phyloP scores from a whole-genome alignment of 2,797 vertebrate species.

The Lutjanus campechanus region DNA sequence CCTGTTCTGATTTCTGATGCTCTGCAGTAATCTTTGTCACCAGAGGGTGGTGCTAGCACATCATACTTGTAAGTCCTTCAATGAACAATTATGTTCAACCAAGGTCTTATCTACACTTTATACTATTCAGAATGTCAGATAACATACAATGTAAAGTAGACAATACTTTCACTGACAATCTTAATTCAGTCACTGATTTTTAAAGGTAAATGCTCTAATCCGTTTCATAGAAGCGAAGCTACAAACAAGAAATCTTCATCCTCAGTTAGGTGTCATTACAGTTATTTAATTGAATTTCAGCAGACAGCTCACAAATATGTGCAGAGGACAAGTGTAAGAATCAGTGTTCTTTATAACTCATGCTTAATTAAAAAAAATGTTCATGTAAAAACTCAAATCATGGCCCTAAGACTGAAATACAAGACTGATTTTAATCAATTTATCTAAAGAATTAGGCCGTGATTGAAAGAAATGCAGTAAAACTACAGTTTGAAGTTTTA shows the following conservation, averaged over 20 bases:
- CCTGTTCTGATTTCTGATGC: neutral
- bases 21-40: conserved; percentile 31
- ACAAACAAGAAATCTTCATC: conserved; percentile 13
- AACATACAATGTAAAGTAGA: conserved; percentile 9
- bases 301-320: conserved; percentile 28
- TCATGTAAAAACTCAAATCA: neutral
- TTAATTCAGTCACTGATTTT: conserved; percentile 13
- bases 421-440: neutral
- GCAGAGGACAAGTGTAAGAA: neutral
- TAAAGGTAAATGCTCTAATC: neutral
- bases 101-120: conserved; percentile 25
- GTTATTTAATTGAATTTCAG: conserved; percentile 27
- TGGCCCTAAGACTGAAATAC: neutral
- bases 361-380: neutral
- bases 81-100: conserved; percentile 11
- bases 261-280: conserved; percentile 19
- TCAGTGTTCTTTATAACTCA: conserved; percentile 12
- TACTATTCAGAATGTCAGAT: conserved; percentile 25
- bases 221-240: neutral
- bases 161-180: neutral
- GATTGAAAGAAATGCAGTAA: neutral
- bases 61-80: conserved; percentile 31
- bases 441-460: neutral
- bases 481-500: conserved; percentile 3
- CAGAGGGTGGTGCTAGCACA: conserved; percentile 81